Evolutionary conservation across 2,888 invertebrate species (phyloP), one percentile per base, ranked within the genome.

Genomic region (Lycocerus yunnanus): DNA sequence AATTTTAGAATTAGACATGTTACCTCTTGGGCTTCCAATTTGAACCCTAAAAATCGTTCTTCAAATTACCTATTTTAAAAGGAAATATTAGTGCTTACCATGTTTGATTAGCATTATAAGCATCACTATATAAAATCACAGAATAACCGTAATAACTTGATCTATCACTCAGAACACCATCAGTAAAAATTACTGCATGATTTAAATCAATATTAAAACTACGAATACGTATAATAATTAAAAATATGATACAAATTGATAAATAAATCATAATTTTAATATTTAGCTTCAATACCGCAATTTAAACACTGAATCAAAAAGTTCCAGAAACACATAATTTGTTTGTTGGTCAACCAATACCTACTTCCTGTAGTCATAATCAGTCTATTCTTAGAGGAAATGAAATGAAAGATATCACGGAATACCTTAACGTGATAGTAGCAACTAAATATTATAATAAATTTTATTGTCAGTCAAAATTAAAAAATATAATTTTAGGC

Each of bases 141-240:
- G 86, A 84, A 79, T 81, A 87, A 27, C 87, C 87, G 74, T 86
- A 87, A 77, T 86, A 87, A 77, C 81, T 84, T 9, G 77, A 71
- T 67, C 81, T 80, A 59, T 21, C 16, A 16, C 15, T 69, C n/a
- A n/a, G 58, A 63, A 60, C 4, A n/a, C 85, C 84, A 76, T 84
- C 79, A 24, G 74, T 67, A 66, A 84, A 86, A 5, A 86, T 74
- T 67, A 82, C 78, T 0, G 81, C 83, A 75, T 78, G 81, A 65
- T 80, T 72, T 5, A 77, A 78, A 74, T 87, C 84, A n/a, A 86
- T 78, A 78, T 85, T 85, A 75, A 83, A 85, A 18, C 58, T 70
- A 18, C 58, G 18, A 20, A 75, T 69, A 27, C 61, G 58, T 24
- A 18, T 14, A 15, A 72, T 8, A 58, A 43, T 11, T 14, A 67